Base-by-base conservation (phyloP, 1,140 invertebrate species). In the Hypothenemus hampei region DNA sequence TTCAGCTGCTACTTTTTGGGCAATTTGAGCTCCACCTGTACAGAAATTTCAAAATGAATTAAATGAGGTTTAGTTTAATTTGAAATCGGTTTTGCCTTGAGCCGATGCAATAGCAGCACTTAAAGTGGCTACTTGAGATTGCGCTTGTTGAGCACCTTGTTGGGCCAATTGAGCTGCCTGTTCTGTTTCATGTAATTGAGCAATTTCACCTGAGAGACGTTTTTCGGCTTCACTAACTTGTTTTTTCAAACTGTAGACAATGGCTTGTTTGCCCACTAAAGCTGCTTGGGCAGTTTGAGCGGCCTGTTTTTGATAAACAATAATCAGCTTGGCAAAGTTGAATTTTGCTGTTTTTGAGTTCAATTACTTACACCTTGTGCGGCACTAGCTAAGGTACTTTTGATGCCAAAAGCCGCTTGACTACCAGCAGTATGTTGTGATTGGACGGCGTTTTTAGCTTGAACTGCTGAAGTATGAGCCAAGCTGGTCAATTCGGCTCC, bases 271-370 rank as follows among this genome's bases (percentile, higher is more conserved):
- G 15, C 63, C 63, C 6, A 65, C 63, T n/a, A 63, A 23, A 31
- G 63, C 63, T 11, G 63, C 63, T 53, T 65, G 63, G 11, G 63
- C 63, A n/a, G 63, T 62, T 40, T 59, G 58, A 15, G 63, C 63
- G 18, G 63, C 61, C 61, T 65, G 18, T 7, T 15, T 10, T 29
- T 37, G 15, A 16, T n/a, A n/a, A n/a, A 1, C 8, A 16, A 3
- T 0, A 20, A 21, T 26, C 23, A 29, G 15, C n/a, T n/a, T 26
- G 15, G 11, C n/a, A 6, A 11, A 11, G 11, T 3, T 2, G 22
- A 16, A 13, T 31, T 7, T 18, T 31, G n/a, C 11, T 2, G 16
- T 24, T 10, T 39, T 37, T 2, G 11, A 1, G 16, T n/a, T 13
- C 11, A 1, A n/a, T 21, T 7, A 54, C 51, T 64, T 56, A 64